Evolutionary conservation across 2,888 invertebrate genomes (phyloP).

Genomic region (Eristalis pertinax): DNA sequence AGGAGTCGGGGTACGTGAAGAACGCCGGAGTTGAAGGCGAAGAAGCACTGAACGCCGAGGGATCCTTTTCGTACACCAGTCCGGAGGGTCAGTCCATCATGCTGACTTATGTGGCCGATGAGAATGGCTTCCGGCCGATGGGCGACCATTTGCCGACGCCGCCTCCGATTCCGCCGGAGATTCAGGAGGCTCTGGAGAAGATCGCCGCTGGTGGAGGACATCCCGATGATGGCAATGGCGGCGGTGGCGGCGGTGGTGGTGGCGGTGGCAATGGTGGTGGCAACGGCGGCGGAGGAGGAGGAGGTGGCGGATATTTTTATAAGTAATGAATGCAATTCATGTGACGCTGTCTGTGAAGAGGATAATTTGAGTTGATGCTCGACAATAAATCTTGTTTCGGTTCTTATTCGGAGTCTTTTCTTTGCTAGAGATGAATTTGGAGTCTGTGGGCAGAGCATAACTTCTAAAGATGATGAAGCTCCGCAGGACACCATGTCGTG

Average conservation of each 20-base stretch:
- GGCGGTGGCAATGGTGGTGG: slow-evolving; percentile 72
- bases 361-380: background rate
- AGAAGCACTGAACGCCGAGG: slow-evolving; percentile 87
- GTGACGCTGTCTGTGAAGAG: too few relatives aligned
- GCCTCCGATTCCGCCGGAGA: slow-evolving; percentile 90
- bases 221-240: slow-evolving; percentile 76
- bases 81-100: slow-evolving; percentile 87
- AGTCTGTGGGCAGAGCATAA: too few relatives aligned
- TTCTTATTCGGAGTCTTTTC: background rate
- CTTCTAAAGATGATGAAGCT: too few relatives aligned
- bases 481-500: too few relatives aligned
- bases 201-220: slow-evolving; percentile 78
- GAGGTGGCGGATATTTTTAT: slow-evolving; percentile 66
- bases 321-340: slow-evolving; percentile 52
- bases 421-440: too few relatives aligned
- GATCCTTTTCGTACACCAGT: slow-evolving; percentile 87
- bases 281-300: slow-evolving; percentile 74
- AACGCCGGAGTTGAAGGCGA: slow-evolving; percentile 86
- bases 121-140: slow-evolving; percentile 85
- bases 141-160: slow-evolving; percentile 91
- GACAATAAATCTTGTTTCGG: background rate
- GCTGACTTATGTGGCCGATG: slow-evolving; percentile 87
- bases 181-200: slow-evolving; percentile 82
- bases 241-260: slow-evolving; percentile 70
- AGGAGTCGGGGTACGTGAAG: slow-evolving; percentile 88